Evolutionary conservation across 2,797 vertebrate species (phyloP).

Genomic region (Margarornis squamiger): DNA sequence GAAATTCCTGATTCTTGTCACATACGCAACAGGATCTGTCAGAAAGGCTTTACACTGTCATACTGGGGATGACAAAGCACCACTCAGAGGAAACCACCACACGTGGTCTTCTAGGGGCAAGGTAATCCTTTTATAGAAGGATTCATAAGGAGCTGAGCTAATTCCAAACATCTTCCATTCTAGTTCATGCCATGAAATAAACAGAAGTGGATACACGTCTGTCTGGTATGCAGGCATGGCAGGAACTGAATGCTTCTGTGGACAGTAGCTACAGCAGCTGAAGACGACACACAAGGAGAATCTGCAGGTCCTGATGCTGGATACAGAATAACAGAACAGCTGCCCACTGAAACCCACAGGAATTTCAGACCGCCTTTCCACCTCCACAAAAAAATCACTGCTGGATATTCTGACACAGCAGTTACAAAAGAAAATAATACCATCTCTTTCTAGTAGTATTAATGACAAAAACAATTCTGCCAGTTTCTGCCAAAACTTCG

Average conservation of each 20-base stretch:
- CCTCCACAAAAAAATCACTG: neutral
- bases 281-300: neutral
- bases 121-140: constrained; percentile 44
- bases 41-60: constrained; percentile 24
- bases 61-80: constrained; percentile 11
- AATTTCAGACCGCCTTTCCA: neutral
- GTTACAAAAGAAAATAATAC: neutral
- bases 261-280: neutral
- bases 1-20: constrained; percentile 36
- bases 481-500: neutral
- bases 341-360: neutral
- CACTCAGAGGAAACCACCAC: neutral
- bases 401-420: neutral
- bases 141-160: neutral
- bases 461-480: neutral
- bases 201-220: neutral
- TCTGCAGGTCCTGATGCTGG: neutral
- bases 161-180: constrained; percentile 14
- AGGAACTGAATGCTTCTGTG: neutral
- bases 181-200: neutral
- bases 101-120: neutral
- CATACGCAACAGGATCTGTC: neutral
- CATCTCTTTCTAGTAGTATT: neutral
- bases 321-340: neutral
- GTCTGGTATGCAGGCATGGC: neutral